Conservation (phyloP, 2,888 invertebrate genomes). For the Watsonalla cultraria region DNA sequence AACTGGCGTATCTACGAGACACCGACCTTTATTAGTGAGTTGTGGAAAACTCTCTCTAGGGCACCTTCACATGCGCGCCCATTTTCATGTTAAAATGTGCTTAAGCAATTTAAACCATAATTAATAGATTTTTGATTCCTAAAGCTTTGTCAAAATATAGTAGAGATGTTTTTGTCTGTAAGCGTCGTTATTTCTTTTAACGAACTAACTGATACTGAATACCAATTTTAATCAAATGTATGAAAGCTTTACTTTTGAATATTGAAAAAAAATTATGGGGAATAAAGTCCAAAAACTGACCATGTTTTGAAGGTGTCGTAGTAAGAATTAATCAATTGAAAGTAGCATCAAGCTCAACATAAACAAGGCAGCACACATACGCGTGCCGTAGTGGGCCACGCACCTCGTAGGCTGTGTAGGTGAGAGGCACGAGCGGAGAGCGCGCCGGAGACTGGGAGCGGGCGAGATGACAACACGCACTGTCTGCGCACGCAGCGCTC, state of each 20-base stretch:
- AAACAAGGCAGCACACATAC: constrained; percentile 70
- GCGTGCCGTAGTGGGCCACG: constrained; percentile 66
- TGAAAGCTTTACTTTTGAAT: too few relatives aligned
- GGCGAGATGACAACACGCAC: constrained; percentile 52
- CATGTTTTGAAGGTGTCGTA: constrained; percentile 57
- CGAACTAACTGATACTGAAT: too few relatives aligned
- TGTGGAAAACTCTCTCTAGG: constrained; percentile 75
- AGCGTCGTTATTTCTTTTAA: too few relatives aligned
- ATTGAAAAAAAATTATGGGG: too few relatives aligned
- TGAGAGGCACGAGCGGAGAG: constrained; percentile 28
- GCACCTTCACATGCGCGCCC: constrained; percentile 60
- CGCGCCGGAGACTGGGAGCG: constrained; percentile 23
- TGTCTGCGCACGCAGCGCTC: constrained; percentile 61
- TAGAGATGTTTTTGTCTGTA: not conserved
- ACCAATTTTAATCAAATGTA: too few relatives aligned
- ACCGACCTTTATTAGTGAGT: constrained; percentile 69
- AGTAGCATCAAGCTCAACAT: constrained; percentile 71
- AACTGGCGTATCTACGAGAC: constrained; percentile 65
- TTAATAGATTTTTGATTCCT: too few relatives aligned
- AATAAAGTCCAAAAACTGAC: constrained; percentile 25
- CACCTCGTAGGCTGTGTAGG: constrained; percentile 58
- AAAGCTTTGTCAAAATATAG: not conserved
- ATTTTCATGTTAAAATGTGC: constrained; percentile 51
- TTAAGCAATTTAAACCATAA: too few relatives aligned
- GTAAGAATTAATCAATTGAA: constrained; percentile 73